Evolutionary conservation across 2,888 invertebrate species (phyloP).

Genomic region (Metacarcinus magister): DNA sequence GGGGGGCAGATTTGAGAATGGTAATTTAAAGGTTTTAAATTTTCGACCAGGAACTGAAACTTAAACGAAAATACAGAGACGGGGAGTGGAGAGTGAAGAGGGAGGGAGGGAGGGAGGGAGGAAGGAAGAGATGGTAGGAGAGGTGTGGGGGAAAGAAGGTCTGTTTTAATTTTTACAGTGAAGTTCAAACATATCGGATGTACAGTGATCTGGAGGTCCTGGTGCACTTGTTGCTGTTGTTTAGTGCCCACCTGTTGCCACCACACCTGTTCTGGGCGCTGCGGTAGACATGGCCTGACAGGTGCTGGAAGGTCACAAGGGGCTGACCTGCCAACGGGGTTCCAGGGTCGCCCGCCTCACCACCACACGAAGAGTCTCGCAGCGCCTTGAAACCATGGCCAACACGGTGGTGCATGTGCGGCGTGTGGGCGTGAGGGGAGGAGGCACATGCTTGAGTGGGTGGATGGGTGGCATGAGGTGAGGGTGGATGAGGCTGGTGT

Average conservation of each 20-base stretch:
- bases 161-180: neutral
- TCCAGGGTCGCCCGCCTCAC: neutral
- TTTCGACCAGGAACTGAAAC: conserved; percentile 21
- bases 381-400: neutral
- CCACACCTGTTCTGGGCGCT: neutral
- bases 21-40: neutral
- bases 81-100: neutral
- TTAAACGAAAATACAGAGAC: neutral
- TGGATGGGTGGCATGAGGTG: neutral
- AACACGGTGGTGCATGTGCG: neutral
- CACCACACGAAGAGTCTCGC: neutral
- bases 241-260: conserved; percentile 16
- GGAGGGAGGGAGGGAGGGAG: neutral
- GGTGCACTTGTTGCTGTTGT: conserved; percentile 5
- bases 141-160: neutral
- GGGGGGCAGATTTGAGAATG: conserved; percentile 4
- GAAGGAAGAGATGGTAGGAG: neutral
- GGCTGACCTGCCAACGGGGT: neutral
- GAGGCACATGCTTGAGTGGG: neutral
- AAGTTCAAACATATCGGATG: neutral
- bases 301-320: neutral
- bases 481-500: neutral
- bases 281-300: neutral
- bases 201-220: neutral
- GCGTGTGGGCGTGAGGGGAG: neutral